Percentiles rank a stretch among this genome's conserved stretches.
phyloP scores from a whole-genome alignment of 2,888 invertebrate species.

The Agrochola circellaris region DNA sequence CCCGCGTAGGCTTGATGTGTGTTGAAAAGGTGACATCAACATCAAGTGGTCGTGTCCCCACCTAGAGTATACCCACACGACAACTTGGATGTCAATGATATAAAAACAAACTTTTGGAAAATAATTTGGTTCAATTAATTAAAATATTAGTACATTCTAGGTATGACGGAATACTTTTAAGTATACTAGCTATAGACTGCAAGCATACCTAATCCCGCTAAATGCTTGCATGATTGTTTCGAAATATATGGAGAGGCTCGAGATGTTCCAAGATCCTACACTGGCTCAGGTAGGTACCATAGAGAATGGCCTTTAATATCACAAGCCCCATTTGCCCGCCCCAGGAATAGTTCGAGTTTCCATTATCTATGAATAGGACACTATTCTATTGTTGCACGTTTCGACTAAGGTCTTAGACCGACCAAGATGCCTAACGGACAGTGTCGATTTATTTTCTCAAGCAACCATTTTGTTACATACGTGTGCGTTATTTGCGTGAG shows the following conservation, averaged over 20 bases:
- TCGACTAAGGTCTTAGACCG: background rate
- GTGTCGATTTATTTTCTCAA: constrained; percentile 5
- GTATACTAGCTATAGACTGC: background rate
- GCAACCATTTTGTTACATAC: background rate
- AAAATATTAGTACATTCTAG: background rate
- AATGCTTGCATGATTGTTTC: background rate
- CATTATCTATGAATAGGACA: constrained; percentile 35
- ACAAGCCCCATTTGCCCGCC: background rate
- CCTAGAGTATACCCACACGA: too few relatives aligned
- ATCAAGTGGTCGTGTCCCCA: too few relatives aligned
- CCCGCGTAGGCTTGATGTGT: background rate
- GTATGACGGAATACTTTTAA: background rate
- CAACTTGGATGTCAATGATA: too few relatives aligned
- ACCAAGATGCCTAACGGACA: constrained; percentile 1
- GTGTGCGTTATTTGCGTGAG: too few relatives aligned
- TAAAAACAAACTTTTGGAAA: background rate
- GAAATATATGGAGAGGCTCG: background rate
- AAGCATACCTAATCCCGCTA: background rate
- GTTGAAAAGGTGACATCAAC: too few relatives aligned
- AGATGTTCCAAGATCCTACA: background rate
- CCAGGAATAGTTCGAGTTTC: constrained; percentile 18
- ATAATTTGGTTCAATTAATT: background rate
- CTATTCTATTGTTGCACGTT: constrained; percentile 16
- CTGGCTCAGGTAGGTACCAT: background rate
- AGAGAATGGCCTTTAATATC: background rate